Evolutionary conservation across 2,797 vertebrate genomes (phyloP), one percentile per base, ranked within the genome.

Genomic region (Enteromius fasciolatus): DNA sequence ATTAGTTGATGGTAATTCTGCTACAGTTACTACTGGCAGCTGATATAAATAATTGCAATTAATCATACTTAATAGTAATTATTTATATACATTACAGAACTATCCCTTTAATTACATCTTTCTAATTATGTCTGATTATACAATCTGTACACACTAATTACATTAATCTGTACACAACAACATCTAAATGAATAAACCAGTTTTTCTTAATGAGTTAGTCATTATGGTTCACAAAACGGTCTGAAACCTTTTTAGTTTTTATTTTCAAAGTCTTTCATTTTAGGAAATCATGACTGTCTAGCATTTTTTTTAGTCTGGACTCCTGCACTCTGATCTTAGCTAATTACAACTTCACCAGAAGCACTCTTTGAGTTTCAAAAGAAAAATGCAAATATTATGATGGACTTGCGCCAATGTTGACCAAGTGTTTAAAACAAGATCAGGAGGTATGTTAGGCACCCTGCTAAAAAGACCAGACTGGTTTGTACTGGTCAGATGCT

Each of bases 371-470:
- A 80, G 17, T 61, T 48, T 61, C 18, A 48, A 48, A 50, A 73
- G 68, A 72, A 73, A 80, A 81, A 52, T 74, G 28, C 28, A 73
- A 74, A 74, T 64, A 41, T 14, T 74, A 41, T 74, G 61, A 28
- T 44, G 36, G 36, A 41, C 50, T 31, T 14, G 67, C 1, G 78
- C 70, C 70, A 75, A 20, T 46, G 31, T 31, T 75, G 46, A 48
- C 39, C 59, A n/a, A 48, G 23, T n/a, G 59, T 81, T 36, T 74
- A 25, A 81, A 74, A 74, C 18, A 63, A 81, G 31, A 81, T 41
- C 59, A 75, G 54, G 72, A 36, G 10, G 63, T 25, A 31, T 73
- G 68, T 64, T 64, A 14, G 10, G 54, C 20, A 33, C 3, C 39
- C 68, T 48, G 12, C 20, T 41, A 28, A 69, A 69, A 80, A 70